Conservation (phyloP, 2,888 invertebrate genomes). For the Leistus spinibarbis region DNA sequence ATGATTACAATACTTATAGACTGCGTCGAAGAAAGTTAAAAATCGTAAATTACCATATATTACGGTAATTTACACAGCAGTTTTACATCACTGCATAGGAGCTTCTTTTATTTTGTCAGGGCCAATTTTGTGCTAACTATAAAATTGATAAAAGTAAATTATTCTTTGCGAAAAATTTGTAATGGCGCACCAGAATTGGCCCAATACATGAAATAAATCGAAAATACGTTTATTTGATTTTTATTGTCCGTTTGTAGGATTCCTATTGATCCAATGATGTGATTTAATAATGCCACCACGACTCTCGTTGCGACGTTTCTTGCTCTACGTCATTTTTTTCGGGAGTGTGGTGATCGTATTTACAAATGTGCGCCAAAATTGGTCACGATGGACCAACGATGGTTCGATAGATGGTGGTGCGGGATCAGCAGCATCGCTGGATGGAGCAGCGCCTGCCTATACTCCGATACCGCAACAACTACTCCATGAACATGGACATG, state of each 20-base stretch:
- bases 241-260: background rate
- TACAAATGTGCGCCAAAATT: constrained; percentile 46
- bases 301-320: constrained; percentile 56
- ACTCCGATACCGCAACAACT: background rate
- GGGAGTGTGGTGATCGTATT: constrained; percentile 62
- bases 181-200: too few species aligned
- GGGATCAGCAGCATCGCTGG: background rate
- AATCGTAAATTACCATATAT: too few species aligned
- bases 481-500: background rate
- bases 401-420: background rate
- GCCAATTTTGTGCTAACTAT: too few species aligned
- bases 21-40: too few species aligned
- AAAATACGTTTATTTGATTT: background rate
- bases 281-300: constrained; percentile 56
- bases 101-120: too few species aligned
- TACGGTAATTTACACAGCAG: too few species aligned
- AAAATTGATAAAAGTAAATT: too few species aligned
- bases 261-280: constrained; percentile 2
- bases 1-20: too few species aligned
- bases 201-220: background rate
- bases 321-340: constrained; percentile 56
- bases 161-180: too few species aligned
- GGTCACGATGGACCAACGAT: constrained; percentile 15
- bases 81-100: too few species aligned
- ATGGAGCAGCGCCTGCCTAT: background rate